Base-by-base conservation (phyloP, 2,888 invertebrate genomes). In the Synergus laeviventris region DNA sequence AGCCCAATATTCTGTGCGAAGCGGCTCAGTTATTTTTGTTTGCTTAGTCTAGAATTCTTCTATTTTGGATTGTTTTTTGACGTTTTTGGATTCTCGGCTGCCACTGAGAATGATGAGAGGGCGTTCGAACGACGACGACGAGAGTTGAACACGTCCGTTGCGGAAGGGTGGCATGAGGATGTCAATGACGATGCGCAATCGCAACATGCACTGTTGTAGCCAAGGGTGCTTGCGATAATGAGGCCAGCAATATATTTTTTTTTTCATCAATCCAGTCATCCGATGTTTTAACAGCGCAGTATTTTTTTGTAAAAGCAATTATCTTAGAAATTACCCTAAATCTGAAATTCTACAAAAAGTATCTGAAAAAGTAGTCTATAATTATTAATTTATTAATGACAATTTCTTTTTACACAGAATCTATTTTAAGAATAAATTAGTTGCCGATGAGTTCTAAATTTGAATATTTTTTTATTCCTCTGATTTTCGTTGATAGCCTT, bases 1-100 rank as follows among this genome's bases (percentile, higher is more conserved):
- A 96, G 91, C 91, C 89, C 85, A 86, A 85, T 88, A 79, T 82
- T 83, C 85, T 85, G 85, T 85, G 84, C 86, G 77, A 78, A 79
- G 79, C 75, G 70, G 78, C 70, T 70, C 70, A 12, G 49, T 70
- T 66, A 42, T 8, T 62, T 31, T 31, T 54, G 21, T 42, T 21
- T 66, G 9, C n/a, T 59, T 78, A 76, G 54, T 70, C 77, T 74
- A 77, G 75, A 78, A 60, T 62, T 76, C 74, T 76, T 78, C 59
- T 42, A 74, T 76, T 76, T 62, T 76, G 54, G 11, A 36, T 49
- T 31, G 16, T 49, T 70, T 4, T 49, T 70, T 24, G 45, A 49
- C 24, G 16, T 16, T 70, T 70, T 12, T 9, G 70, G n/a, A 70
- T 36, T 49, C 49, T 54, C 49, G 45, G 60, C 56, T 78, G 75